A percentile compares a stretch with the other conserved stretches of the same genome.
Evolutionary conservation across 2,888 invertebrate species (phyloP).

Genomic region (Epistrophe grossulariae): DNA sequence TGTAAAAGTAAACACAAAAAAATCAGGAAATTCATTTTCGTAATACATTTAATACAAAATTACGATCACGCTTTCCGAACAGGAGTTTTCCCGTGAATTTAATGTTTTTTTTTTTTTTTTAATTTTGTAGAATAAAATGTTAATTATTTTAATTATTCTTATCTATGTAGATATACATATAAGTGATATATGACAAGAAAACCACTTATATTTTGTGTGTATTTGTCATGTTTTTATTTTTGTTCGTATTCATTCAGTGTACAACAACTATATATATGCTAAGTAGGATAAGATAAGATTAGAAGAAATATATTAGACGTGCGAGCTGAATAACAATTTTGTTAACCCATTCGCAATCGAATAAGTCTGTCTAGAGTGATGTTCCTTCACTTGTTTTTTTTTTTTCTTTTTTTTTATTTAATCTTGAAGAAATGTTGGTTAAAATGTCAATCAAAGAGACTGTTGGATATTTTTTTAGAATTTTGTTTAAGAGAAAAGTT

Average conservation of each 20-base stretch:
- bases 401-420: neutral
- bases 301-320: slow-evolving; percentile 3
- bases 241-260: slow-evolving; percentile 3
- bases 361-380: neutral
- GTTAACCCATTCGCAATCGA: neutral
- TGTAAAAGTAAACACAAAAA: too few relatives aligned
- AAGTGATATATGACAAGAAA: slow-evolving; percentile 29
- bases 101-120: neutral
- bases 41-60: neutral
- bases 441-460: slow-evolving; percentile 14
- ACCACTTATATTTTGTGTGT: slow-evolving; percentile 12
- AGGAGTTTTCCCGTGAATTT: neutral
- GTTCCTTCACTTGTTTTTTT: too few relatives aligned
- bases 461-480: neutral
- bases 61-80: too few relatives aligned
- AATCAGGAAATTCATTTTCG: neutral
- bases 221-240: slow-evolving; percentile 6
- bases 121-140: neutral
- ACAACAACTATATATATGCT: slow-evolving; percentile 15
- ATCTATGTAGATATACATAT: neutral
- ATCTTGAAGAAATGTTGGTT: neutral
- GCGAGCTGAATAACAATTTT: slow-evolving; percentile 19
- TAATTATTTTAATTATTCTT: neutral
- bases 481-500: neutral
- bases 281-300: slow-evolving; percentile 35